These are phyloP conservation scores for Sturnus vulgaris DNA, from an alignment of 2,113 vertebrate species.

Conservation along the genomic window DNA sequence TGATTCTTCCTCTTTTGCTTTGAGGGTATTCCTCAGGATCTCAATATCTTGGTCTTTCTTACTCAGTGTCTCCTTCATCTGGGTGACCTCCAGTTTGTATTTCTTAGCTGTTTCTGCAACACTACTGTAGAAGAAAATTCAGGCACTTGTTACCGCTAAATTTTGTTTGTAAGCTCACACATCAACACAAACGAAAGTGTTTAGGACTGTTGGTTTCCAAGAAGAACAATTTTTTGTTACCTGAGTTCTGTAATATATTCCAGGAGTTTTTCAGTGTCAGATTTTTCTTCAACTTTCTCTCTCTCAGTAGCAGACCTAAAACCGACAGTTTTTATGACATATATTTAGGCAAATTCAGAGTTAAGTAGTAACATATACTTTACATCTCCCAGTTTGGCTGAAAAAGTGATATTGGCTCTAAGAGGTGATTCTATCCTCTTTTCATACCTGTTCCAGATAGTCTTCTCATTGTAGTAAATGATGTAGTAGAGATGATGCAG, in stretches of 20 bases:
- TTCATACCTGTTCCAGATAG: not conserved
- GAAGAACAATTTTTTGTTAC: conserved; percentile 55
- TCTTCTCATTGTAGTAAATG: not conserved
- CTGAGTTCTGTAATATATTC: conserved; percentile 78
- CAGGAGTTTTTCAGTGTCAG: conserved; percentile 69
- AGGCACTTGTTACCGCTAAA: not conserved
- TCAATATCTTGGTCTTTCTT: conserved; percentile 78
- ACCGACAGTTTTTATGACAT: not conserved
- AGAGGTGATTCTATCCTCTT: not conserved
- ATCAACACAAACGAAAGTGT: not conserved
- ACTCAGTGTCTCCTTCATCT: conserved; percentile 64
- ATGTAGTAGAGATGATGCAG: not conserved
- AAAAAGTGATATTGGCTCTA: not conserved
- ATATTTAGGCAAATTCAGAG: not conserved
- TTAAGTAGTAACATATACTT: not conserved
- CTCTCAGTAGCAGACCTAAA: conserved; percentile 65
- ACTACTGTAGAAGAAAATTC: conserved; percentile 66
- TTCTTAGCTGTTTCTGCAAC: conserved; percentile 74
- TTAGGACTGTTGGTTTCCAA: not conserved
- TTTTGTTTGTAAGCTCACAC: not conserved
- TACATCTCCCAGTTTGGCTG: not conserved
- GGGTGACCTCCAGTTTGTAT: conserved; percentile 64
- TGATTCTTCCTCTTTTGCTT: conserved; percentile 75
- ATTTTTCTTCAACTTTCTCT: conserved; percentile 73
- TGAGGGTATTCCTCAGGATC: conserved; percentile 74